Conservation (phyloP, 2,888 invertebrate species). For the Chirona hameri region DNA sequence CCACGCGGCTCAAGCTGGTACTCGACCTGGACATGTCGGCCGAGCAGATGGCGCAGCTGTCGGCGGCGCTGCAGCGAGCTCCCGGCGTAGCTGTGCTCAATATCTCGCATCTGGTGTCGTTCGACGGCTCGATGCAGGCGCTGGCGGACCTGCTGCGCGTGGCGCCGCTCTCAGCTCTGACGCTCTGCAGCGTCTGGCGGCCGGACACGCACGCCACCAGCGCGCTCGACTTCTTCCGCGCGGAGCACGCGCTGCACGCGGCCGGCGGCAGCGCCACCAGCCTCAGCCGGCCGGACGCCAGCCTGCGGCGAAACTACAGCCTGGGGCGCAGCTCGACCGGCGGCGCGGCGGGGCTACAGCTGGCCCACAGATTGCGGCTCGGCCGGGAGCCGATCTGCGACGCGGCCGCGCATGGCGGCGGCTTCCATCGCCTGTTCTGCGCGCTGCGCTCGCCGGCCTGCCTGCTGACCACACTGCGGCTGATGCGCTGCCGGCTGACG, state of each 20-base stretch:
- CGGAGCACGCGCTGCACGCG: constrained; percentile 47
- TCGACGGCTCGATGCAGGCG: constrained; percentile 50
- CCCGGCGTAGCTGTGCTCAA: constrained; percentile 54
- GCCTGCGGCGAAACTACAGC: constrained; percentile 39
- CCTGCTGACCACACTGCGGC: constrained; percentile 54
- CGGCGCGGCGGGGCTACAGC: constrained; percentile 29
- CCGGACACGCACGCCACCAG: constrained; percentile 48
- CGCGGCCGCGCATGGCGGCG: constrained; percentile 26
- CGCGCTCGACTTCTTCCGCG: neutral
- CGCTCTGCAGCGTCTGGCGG: constrained; percentile 54
- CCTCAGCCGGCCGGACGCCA: constrained; percentile 43
- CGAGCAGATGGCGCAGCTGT: constrained; percentile 53
- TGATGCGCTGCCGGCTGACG: constrained; percentile 55
- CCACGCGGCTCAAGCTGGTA: constrained; percentile 50
- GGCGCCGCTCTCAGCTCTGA: constrained; percentile 52
- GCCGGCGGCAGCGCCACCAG: constrained; percentile 54
- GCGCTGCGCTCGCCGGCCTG: constrained; percentile 52
- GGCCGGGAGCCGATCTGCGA: constrained; percentile 32
- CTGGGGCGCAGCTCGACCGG: constrained; percentile 36
- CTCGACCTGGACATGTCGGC: constrained; percentile 51
- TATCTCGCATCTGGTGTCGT: constrained; percentile 52
- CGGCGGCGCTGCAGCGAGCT: constrained; percentile 52
- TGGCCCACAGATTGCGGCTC: constrained; percentile 24
- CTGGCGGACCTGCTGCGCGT: constrained; percentile 52
- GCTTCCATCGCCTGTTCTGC: constrained; percentile 49